phyloP scores from a whole-genome alignment of 2,113 vertebrate species.

The Caracal caracal region DNA sequence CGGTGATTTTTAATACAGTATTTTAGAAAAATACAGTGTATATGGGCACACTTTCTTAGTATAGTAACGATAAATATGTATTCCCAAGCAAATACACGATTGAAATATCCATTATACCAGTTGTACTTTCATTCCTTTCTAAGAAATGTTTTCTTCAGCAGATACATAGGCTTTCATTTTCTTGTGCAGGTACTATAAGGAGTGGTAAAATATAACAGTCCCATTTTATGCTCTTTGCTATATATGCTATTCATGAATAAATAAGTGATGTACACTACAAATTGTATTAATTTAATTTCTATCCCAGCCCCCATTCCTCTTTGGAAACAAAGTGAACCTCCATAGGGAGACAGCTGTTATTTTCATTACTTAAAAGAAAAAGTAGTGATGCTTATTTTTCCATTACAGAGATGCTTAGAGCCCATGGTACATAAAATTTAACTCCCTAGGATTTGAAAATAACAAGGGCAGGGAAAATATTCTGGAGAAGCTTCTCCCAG shows the following conservation, averaged over 20 bases:
- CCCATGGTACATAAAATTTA: neutral
- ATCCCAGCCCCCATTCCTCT: neutral
- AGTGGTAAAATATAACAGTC: neutral
- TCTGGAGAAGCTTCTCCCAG: neutral
- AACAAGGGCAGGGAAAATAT: neutral
- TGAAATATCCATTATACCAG: neutral
- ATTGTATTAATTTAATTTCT: neutral
- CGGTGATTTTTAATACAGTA: neutral
- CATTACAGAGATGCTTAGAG: neutral
- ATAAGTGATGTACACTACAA: neutral
- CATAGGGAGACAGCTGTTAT: neutral
- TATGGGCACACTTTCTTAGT: neutral
- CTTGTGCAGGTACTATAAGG: neutral
- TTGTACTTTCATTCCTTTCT: neutral
- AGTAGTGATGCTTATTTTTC: neutral
- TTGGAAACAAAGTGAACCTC: neutral
- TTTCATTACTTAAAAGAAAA: neutral
- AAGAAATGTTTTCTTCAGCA: neutral
- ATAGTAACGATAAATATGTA: no score
- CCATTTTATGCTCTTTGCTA: neutral
- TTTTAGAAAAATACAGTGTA: neutral
- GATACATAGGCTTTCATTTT: neutral
- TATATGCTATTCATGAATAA: neutral
- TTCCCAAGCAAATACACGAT: no score
- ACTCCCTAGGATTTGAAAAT: slow-evolving; percentile 1